Evolutionary conservation across 1,140 invertebrate species (phyloP).

Genomic region (Heliconius hewitsoni): DNA sequence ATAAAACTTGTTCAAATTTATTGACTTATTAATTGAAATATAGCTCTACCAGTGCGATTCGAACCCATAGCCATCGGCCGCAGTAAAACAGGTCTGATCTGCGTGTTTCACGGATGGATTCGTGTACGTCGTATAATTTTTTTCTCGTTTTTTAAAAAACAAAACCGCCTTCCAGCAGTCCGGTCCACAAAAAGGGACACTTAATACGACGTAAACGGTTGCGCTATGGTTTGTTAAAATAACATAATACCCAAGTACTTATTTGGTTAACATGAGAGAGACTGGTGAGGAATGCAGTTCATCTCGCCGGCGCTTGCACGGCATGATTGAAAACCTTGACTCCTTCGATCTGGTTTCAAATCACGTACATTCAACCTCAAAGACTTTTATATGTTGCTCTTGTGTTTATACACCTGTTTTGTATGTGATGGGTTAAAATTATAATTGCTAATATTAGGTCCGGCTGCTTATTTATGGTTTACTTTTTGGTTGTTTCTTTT

Average conservation of each 20-base stretch:
- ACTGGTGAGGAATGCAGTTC: slow-evolving; percentile 55
- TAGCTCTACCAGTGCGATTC: not conserved
- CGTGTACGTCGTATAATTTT: not conserved
- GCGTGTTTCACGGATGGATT: slow-evolving; percentile 6
- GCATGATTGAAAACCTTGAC: slow-evolving; percentile 53
- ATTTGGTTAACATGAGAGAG: slow-evolving; percentile 75
- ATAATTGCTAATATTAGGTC: not conserved
- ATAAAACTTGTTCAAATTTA: no score
- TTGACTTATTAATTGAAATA: not conserved
- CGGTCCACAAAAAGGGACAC: slow-evolving; percentile 28
- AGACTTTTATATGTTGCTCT: slow-evolving; percentile 20
- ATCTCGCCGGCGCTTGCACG: slow-evolving; percentile 34
- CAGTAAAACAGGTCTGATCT: not conserved
- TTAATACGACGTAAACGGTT: slow-evolving; percentile 38
- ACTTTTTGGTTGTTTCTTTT: no score
- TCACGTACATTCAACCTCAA: slow-evolving; percentile 52
- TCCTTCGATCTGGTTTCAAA: slow-evolving; percentile 61
- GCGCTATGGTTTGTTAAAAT: slow-evolving; percentile 71
- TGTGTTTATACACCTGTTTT: slow-evolving; percentile 21
- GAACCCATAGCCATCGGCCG: not conserved
- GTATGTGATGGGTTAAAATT: slow-evolving; percentile 7
- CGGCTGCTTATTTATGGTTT: not conserved
- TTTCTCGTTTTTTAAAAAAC: not conserved
- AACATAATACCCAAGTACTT: slow-evolving; percentile 63
- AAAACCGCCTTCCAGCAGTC: not conserved